Base-by-base conservation (phyloP, 2,113 vertebrate species). In the Tychaedon coryphoeus region DNA sequence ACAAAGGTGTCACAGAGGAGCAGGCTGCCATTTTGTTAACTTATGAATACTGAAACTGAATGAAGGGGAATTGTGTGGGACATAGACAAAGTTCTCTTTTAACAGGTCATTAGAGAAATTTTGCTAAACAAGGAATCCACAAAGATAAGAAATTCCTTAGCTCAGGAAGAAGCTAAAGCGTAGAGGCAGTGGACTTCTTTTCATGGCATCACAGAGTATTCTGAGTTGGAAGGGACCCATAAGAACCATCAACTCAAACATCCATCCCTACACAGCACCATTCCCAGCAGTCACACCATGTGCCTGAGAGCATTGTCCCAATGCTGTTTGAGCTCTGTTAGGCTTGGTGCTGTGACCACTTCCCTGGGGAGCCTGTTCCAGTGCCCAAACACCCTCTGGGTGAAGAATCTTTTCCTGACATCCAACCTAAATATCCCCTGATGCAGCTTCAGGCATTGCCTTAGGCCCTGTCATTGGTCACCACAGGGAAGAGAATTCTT, bases 371-470 rank as follows among this genome's bases (percentile, higher is more conserved):
- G 43, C 3, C 19, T 43, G 5, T 58, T 86, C 25, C 61, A 43
- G 13, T 31, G 43, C 11, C 17, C 25, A 51, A 0, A 0, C 25
- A 43, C 36, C 13, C 31, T 4, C 20, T 51, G 72, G 22, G 11
- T 31, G 18, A 43, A 23, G 17, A 43, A 22, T 1, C 8, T 36
- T 67, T 36, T 19, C 6, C 31, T 67, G 26, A 26, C 18, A 12
- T 22, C 31, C 22, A 26, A 2, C 7, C 14, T 51, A 36, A 76
- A 76, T 18, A 3, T 75, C 14, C 31, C 25, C 17, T n/a, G 36
- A 33, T 22, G 18, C 31, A 67, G 1, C 25, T 51, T 51, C 36
- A 42, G 9, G 11, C 36, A 22, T 33, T 51, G 22, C 33, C 36
- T 70, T 22, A 26, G 4, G 26, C 43, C 8, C 36, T 50, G 51